These are phyloP conservation scores for Zaprionus bogoriensis DNA, from an alignment of 2,888 invertebrate species.

Conservation along the genomic window DNA sequence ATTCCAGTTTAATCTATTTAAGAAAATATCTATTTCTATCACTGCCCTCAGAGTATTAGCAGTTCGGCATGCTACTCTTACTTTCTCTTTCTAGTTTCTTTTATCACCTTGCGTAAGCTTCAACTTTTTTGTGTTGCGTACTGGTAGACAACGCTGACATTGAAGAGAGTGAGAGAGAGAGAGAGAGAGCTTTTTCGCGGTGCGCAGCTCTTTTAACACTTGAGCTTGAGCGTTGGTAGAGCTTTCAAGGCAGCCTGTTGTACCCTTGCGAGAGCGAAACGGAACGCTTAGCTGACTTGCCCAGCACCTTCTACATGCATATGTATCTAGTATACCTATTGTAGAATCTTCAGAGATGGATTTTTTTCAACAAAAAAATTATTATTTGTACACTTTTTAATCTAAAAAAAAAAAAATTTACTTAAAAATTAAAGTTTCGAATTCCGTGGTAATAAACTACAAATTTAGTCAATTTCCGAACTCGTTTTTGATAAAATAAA, in stretches of 20 bases:
- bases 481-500: no score
- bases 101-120: constrained; percentile 30
- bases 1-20: not conserved
- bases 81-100: constrained; percentile 22
- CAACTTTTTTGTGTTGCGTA: constrained; percentile 11
- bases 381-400: no score
- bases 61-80: not conserved
- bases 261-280: not conserved
- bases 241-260: constrained; percentile 45
- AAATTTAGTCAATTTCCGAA: no score
- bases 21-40: no score
- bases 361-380: no score
- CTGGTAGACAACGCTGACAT: constrained; percentile 11
- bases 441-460: no score
- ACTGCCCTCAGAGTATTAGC: not conserved
- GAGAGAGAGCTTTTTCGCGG: constrained; percentile 14
- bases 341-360: no score
- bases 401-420: no score
- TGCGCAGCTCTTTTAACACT: constrained; percentile 36
- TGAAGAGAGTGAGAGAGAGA: constrained; percentile 7
- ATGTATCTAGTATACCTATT: no score
- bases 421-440: no score
- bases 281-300: constrained; percentile 16
- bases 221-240: constrained; percentile 30
- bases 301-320: constrained; percentile 8